Conservation (phyloP, 1,140 invertebrate species). For the Luehdorfia chinensis region DNA sequence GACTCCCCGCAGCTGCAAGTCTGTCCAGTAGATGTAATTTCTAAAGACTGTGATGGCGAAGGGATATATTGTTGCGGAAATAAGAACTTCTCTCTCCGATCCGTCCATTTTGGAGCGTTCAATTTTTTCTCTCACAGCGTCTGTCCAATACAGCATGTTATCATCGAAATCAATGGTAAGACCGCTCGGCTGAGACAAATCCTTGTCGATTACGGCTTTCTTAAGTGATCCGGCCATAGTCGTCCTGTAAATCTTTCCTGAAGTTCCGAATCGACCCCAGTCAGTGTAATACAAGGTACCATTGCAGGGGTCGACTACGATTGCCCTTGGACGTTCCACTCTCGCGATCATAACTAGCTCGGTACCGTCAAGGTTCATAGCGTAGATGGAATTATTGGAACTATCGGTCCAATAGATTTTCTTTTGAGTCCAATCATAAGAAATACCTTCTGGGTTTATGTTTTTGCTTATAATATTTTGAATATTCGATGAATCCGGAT, state of each 20-base stretch:
- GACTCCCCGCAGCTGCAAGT: constrained; percentile 94
- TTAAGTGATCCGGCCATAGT: constrained; percentile 98
- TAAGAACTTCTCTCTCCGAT: constrained; percentile 84
- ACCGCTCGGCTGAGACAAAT: constrained; percentile 96
- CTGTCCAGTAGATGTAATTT: constrained; percentile 98
- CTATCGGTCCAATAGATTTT: constrained; percentile 99
- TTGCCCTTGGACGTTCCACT: constrained; percentile 95
- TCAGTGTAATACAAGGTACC: constrained; percentile 95
- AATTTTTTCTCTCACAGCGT: constrained; percentile 97
- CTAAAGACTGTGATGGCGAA: constrained; percentile 95
- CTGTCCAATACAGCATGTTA: constrained; percentile 97
- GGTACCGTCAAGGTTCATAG: constrained; percentile 93
- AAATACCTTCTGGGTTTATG: constrained; percentile 96
- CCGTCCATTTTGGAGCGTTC: constrained; percentile 95
- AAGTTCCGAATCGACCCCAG: constrained; percentile 94
- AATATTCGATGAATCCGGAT: constrained; percentile 80
- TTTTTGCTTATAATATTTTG: constrained; percentile 87
- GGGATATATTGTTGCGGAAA: constrained; percentile 96
- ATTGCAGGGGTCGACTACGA: constrained; percentile 98
- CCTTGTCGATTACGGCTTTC: constrained; percentile 91
- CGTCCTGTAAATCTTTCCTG: constrained; percentile 95
- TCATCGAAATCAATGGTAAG: constrained; percentile 98
- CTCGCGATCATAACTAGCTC: constrained; percentile 95
- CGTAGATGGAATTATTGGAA: constrained; percentile 95
- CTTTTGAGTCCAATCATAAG: constrained; percentile 97